Evolutionary conservation across 2,888 invertebrate species (phyloP), one percentile per base, ranked within the genome.

Genomic region (Melieria omissa): DNA sequence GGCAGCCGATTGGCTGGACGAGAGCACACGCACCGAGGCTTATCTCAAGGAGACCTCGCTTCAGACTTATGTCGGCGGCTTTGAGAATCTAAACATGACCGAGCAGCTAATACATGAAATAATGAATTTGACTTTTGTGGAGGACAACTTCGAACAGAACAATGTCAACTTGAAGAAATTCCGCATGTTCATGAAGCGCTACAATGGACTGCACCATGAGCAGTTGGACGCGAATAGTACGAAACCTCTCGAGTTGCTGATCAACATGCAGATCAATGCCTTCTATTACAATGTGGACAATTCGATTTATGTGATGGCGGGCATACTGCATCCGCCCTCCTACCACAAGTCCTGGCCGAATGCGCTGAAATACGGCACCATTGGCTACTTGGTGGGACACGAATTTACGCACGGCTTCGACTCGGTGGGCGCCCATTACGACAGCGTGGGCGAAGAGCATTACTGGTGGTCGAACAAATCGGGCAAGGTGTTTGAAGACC

Each of bases 401-500:
- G 85, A 86, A 73, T 74, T 86, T 41, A 85, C 85, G 0, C 86
- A 85, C 54, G 85, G 83, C 0, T 83, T 85, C 44, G 86, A 86
- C 70, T 78, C 79, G 4, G 70, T 75, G 0, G 86, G 86, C 0
- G 76, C 83, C 4, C 29, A 45, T 2, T 84, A 45, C 52, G 84
- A 85, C 45, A 77, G 80, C 16, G 72, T 29, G 2, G 81, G 83
- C 4, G 58, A 74, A 0, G 1, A 5, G 1, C 79, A 79, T 0
- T 75, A 79, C 52, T 85, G 86, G 85, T 85, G 83, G 84, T 78
- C 85, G 0, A 74, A 75, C 0, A 83, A 84, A 68, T 80, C 86
- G 0, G 63, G 72, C 0, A 74, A 78, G 8, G 80, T 79, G 0
- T 86, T 84, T 54, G 55, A 71, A 0, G 80, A 84, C 10, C 85